phyloP scores from a whole-genome alignment of 2,113 vertebrate genomes.

The Ursus arctos region DNA sequence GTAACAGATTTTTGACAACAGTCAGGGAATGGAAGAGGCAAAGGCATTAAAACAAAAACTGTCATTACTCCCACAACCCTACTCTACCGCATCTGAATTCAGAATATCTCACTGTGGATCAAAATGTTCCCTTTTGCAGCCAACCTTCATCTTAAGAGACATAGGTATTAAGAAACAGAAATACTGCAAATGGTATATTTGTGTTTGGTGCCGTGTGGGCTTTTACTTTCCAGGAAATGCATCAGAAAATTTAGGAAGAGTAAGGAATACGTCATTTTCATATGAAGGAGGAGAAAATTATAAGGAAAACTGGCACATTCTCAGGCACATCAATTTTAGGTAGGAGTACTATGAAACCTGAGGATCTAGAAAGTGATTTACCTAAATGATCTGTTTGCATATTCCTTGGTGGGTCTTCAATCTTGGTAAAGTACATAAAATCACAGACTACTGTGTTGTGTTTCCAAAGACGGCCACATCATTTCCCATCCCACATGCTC shows the following conservation, averaged over 20 bases:
- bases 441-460: not conserved
- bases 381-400: not conserved
- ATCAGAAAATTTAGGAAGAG: not conserved
- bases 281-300: not conserved
- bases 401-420: not conserved
- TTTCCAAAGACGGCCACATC: not conserved
- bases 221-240: not conserved
- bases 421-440: not conserved
- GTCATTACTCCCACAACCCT: not conserved
- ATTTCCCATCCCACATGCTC: not conserved
- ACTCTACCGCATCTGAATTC: not conserved
- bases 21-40: not conserved
- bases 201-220: not conserved
- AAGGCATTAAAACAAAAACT: slow-evolving; percentile 22
- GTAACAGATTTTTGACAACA: not conserved
- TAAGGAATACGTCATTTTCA: not conserved
- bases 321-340: not conserved
- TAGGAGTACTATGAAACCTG: not conserved
- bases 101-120: not conserved
- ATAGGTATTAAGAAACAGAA: not conserved
- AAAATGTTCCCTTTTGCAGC: not conserved
- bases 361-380: not conserved
- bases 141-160: slow-evolving; percentile 20
- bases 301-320: not conserved
- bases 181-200: not conserved